Conservation (phyloP, 2,888 invertebrate genomes). For the Hymenopus coronatus region DNA sequence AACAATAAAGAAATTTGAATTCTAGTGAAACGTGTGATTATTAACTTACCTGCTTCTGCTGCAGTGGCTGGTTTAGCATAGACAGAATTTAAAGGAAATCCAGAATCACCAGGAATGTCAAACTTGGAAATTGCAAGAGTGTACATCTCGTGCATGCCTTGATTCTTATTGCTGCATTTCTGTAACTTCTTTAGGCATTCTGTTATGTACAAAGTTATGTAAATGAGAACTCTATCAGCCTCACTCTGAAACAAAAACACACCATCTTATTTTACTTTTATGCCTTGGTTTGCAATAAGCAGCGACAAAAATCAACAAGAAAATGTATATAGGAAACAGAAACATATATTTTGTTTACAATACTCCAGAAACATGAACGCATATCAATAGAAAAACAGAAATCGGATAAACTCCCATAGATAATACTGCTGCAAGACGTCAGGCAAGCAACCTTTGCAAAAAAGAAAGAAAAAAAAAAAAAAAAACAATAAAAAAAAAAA, state of each 20-base stretch:
- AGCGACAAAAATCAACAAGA: neutral
- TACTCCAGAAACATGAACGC: no score
- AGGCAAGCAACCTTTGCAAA: no score
- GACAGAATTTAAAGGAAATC: slow-evolving; percentile 93
- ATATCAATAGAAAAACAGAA: no score
- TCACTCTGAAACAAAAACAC: slow-evolving; percentile 67
- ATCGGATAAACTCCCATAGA: no score
- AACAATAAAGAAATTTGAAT: no score
- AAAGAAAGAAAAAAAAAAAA: no score
- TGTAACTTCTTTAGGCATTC: slow-evolving; percentile 95
- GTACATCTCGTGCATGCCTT: slow-evolving; percentile 94
- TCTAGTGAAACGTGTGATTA: no score
- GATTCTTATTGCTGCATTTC: slow-evolving; percentile 83
- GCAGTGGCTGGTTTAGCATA: slow-evolving; percentile 81
- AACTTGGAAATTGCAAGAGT: slow-evolving; percentile 91
- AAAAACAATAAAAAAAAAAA: no score
- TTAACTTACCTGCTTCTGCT: slow-evolving; percentile 72
- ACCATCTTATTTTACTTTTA: no score
- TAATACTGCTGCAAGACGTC: no score
- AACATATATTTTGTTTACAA: no score
- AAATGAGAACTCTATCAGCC: slow-evolving; percentile 94
- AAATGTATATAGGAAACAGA: no score
- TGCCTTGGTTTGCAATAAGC: neutral
- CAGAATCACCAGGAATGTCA: slow-evolving; percentile 93
- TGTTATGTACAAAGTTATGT: slow-evolving; percentile 94